Evolutionary conservation across 2,797 vertebrate species (phyloP), one percentile per base, ranked within the genome.

Genomic region (Melanotaenia trifasciata): DNA sequence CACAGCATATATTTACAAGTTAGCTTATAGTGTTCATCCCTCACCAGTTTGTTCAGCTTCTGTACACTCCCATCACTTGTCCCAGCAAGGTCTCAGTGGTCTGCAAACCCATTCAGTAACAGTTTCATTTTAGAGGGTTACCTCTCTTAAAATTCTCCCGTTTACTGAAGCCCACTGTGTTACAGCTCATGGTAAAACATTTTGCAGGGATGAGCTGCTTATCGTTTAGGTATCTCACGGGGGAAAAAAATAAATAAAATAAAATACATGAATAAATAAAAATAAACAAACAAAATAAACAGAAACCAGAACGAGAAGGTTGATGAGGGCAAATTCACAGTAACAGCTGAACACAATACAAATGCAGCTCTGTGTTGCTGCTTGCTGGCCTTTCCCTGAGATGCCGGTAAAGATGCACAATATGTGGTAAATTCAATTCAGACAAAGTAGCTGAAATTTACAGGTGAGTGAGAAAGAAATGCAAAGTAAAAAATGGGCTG

Each of bases 121-220:
- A 74, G 84, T 87, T 84, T 83, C 20, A 85, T 86, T 85, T 80
- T 73, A 53, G 79, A 72, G 51, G 74, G 75, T 81, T 86, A 90
- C 83, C 84, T 84, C 74, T 84, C 79, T 26, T 26, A 62, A 68
- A 80, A 84, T 87, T 76, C 58, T 47, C 14, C 22, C 33, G 3
- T 58, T 79, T 22, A 70, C 77, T 16, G 58, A 77, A 76, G 79
- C 57, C 30, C 60, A 57, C 66, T 72, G 54, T 64, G 65, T 45
- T 79, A 43, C n/a, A 45, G 58, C 58, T 78, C 35, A 64, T 28
- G n/a, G 70, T 61, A 51, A 0, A 72, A 78, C 74, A 64, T 22
- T 13, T 4, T 56, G 64, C 64, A 58, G 26, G 68, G 28, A 85
- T 30, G 30, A 8, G 1, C 28, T 28, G 67, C 66, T 72, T 36